These are phyloP conservation scores for Helleia helle DNA, from an alignment of 2,888 invertebrate species.

Conservation along the genomic window DNA sequence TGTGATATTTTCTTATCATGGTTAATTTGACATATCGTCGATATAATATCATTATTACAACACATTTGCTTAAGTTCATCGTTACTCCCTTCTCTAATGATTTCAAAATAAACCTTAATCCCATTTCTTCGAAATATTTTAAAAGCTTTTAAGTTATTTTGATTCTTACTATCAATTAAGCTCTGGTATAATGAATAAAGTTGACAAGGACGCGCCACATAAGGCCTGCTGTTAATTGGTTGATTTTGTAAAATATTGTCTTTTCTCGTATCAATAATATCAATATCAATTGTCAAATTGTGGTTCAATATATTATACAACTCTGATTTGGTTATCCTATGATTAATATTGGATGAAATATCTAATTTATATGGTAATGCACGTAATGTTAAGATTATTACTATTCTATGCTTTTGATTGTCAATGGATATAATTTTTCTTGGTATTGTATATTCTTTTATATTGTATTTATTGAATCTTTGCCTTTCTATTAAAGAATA, in stretches of 20 bases:
- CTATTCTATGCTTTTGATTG: constrained; percentile 27
- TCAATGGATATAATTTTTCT: constrained; percentile 18
- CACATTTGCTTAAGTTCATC: constrained; percentile 28
- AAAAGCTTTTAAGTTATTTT: constrained; percentile 33
- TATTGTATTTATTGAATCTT: constrained; percentile 37
- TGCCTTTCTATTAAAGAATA: constrained; percentile 38
- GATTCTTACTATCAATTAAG: constrained; percentile 34
- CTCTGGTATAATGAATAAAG: constrained; percentile 42
- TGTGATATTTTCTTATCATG: not conserved
- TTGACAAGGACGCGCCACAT: constrained; percentile 31
- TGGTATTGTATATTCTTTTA: constrained; percentile 38
- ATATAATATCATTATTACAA: constrained; percentile 14
- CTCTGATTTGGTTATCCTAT: constrained; percentile 24
- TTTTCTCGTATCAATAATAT: constrained; percentile 40
- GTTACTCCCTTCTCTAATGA: constrained; percentile 27
- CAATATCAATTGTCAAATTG: constrained; percentile 38
- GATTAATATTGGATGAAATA: constrained; percentile 1
- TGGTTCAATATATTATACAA: constrained; percentile 29
- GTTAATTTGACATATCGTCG: not conserved
- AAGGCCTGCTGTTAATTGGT: constrained; percentile 13
- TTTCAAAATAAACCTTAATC: constrained; percentile 49
- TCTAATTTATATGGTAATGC: constrained; percentile 18
- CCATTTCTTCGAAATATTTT: not conserved
- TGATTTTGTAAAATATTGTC: constrained; percentile 24
- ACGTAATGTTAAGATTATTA: constrained; percentile 45